These are phyloP conservation scores for Galago senegalensis DNA, from an alignment of 2,797 vertebrate species.

Conservation along the genomic window DNA sequence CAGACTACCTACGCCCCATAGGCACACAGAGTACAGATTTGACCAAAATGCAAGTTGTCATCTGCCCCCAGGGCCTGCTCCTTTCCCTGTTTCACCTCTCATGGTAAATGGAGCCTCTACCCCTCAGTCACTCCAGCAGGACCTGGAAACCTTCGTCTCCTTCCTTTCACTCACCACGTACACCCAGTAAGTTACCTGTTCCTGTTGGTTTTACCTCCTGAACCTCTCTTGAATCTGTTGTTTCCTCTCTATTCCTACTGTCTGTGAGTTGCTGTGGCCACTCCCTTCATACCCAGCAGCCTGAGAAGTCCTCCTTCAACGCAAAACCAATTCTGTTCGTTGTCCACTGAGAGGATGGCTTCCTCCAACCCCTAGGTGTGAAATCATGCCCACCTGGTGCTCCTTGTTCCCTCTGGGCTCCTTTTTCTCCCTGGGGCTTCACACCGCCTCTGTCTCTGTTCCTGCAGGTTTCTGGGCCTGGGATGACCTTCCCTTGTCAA, in stretches of 20 bases:
- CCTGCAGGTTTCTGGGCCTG: background rate
- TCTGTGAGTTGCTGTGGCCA: background rate
- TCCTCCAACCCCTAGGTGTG: background rate
- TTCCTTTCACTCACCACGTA: background rate
- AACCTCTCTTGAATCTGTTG: background rate
- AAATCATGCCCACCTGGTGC: background rate
- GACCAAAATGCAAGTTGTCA: background rate
- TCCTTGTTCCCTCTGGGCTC: background rate
- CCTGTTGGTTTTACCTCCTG: background rate
- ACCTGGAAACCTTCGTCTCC: background rate
- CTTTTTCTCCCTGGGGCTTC: background rate
- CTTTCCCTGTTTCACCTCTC: background rate
- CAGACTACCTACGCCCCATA: background rate
- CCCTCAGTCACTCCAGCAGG: background rate
- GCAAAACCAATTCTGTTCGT: background rate
- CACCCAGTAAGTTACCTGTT: background rate
- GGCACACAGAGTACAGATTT: background rate
- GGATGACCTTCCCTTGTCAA: constrained; percentile 4
- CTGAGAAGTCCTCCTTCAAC: background rate
- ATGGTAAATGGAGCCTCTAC: background rate
- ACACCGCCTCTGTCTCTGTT: background rate
- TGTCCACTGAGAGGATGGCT: background rate
- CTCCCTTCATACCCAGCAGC: background rate
- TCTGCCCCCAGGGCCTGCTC: background rate
- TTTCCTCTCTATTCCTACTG: background rate